phyloP scores from a whole-genome alignment of 2,797 vertebrate species.

The Gadopsis bispinosus region DNA sequence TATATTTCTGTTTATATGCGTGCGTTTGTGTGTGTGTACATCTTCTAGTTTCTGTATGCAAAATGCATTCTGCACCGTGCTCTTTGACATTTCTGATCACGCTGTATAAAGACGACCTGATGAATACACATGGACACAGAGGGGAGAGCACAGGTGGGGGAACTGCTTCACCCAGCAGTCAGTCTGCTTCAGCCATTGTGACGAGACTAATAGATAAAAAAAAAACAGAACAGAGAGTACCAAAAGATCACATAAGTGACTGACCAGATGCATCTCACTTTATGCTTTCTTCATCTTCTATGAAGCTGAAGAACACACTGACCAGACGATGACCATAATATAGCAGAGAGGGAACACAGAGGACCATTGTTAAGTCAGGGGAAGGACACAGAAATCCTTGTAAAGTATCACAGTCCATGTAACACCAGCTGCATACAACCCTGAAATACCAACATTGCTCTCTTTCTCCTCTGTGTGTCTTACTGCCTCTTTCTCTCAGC shows the following conservation, averaged over 20 bases:
- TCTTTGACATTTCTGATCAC: constrained; percentile 43
- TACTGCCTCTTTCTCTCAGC: background rate
- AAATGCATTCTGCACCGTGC: background rate
- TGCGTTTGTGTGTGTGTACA: background rate
- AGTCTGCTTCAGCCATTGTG: constrained; percentile 31
- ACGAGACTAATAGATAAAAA: constrained; percentile 32
- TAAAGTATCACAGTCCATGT: constrained; percentile 4
- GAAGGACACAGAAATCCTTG: constrained; percentile 4
- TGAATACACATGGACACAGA: constrained; percentile 4
- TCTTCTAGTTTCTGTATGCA: background rate
- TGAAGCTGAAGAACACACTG: constrained; percentile 18
- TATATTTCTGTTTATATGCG: background rate
- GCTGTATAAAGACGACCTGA: constrained; percentile 19
- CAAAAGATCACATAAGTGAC: constrained; percentile 21
- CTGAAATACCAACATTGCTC: constrained; percentile 18
- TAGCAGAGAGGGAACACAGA: constrained; percentile 21
- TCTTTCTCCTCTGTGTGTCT: constrained; percentile 21
- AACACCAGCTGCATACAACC: background rate
- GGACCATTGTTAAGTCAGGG: background rate
- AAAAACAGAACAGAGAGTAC: constrained; percentile 10
- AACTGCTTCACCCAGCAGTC: constrained; percentile 35
- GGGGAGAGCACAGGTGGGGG: constrained; percentile 31
- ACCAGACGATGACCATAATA: constrained; percentile 27
- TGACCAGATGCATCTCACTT: constrained; percentile 1
- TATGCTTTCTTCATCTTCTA: background rate